Evolutionary conservation across 2,888 invertebrate species (phyloP).

Genomic region (Eupeodes latifasciatus): DNA sequence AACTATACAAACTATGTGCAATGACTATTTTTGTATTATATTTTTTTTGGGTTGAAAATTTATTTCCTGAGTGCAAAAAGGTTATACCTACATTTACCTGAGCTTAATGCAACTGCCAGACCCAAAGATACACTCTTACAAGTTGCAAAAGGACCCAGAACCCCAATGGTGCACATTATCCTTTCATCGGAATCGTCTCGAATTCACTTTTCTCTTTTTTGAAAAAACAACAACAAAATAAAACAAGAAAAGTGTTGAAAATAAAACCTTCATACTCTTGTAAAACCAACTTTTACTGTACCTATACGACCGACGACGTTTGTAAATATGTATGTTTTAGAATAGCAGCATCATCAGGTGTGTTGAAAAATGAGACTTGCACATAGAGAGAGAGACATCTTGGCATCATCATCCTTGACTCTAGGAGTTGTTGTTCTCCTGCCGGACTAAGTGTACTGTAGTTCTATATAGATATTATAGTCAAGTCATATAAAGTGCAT

Average conservation of each 20-base stretch:
- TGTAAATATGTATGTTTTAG: not conserved
- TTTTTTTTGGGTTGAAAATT: constrained; percentile 46
- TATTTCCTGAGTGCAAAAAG: constrained; percentile 61
- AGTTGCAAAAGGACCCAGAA: constrained; percentile 20
- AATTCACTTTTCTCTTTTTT: constrained; percentile 56
- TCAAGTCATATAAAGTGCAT: not conserved
- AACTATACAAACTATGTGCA: not conserved
- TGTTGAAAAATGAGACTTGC: constrained; percentile 40
- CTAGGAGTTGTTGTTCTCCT: constrained; percentile 42
- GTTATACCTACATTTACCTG: constrained; percentile 46
- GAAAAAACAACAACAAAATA: not conserved
- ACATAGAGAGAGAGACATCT: not conserved
- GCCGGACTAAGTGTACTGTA: not conserved
- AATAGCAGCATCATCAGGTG: constrained; percentile 49
- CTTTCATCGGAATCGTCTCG: constrained; percentile 69
- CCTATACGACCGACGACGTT: not conserved
- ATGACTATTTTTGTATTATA: not conserved
- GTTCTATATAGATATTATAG: too few species aligned
- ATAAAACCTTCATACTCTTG: constrained; percentile 9
- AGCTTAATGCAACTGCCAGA: constrained; percentile 66
- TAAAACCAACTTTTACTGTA: constrained; percentile 2
- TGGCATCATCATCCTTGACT: constrained; percentile 53
- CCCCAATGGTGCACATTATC: constrained; percentile 62
- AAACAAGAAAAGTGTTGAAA: not conserved
- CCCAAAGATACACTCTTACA: constrained; percentile 42